phyloP scores from a whole-genome alignment of 2,888 invertebrate species.

The Agrilus cyanescens region DNA sequence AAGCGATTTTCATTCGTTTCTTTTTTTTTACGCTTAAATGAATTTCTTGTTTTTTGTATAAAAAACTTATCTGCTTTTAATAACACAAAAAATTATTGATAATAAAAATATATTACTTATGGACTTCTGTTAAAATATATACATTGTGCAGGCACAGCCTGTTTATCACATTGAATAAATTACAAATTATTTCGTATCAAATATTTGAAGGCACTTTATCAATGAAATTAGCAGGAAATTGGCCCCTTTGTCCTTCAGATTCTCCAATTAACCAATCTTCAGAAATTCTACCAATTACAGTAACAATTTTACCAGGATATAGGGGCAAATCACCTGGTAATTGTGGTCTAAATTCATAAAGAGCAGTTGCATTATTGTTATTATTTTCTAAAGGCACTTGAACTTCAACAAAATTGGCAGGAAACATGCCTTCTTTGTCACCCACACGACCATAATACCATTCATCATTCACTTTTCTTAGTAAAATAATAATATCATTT shows the following conservation, averaged over 20 bases:
- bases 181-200: conserved; percentile 6
- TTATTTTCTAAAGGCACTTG: conserved; percentile 52
- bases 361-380: conserved; percentile 45
- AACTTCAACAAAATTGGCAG: conserved; percentile 65
- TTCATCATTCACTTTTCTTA: conserved; percentile 59
- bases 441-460: conserved; percentile 65
- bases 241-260: conserved; percentile 52
- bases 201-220: conserved; percentile 43
- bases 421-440: conserved; percentile 67
- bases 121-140: too few relatives aligned
- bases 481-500: conserved; percentile 58
- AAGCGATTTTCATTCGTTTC: too few relatives aligned
- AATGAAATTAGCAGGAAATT: conserved; percentile 70
- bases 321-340: conserved; percentile 25
- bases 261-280: conserved; percentile 72
- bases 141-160: too few relatives aligned
- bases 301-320: conserved; percentile 39
- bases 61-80: too few relatives aligned
- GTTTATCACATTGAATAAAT: too few relatives aligned
- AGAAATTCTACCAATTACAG: conserved; percentile 54
- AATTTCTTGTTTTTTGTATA: too few relatives aligned
- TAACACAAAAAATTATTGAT: too few relatives aligned
- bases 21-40: too few relatives aligned
- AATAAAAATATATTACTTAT: too few relatives aligned
- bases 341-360: conserved; percentile 59